Evolutionary conservation across 2,113 vertebrate species (phyloP), one percentile per base, ranked within the genome.

Genomic region (Carassius auratus): DNA sequence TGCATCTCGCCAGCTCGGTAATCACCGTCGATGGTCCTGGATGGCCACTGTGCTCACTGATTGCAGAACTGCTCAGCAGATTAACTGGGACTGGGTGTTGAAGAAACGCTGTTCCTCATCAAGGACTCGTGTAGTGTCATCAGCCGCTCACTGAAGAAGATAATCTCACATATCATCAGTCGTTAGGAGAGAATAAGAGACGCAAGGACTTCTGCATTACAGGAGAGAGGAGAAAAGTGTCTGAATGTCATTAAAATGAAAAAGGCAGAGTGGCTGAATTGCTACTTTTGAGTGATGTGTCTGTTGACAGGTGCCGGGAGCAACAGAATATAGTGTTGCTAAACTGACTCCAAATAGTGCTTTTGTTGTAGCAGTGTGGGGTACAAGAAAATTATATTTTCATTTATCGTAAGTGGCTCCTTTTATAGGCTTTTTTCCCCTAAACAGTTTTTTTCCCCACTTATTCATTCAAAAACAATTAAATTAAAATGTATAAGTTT

Each of bases 81-180:
- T 45, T 64, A 86, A 75, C 69, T 7, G 26, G 42, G 71, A 74
- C 77, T 85, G 33, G 64, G 57, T 48, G 8, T 66, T 74, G 23
- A 84, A 78, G 81, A 84, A 64, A 57, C 30, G 79, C 50, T 30
- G 8, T 23, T 50, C 62, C 73, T 82, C 74, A 69, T 89, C 78
- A 85, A 89, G 88, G 68, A 84, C 83, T 78, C 14, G 23, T 86
- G 79, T 86, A 86, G 79, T 82, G 85, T 23, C 85, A 76, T 86
- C 78, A 26, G 59, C 42, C 57, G 0, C 80, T 48, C 45, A 14
- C 48, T 48, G 61, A 81, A 75, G 77, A 85, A 85, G 73, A 85
- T 87, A 64, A 85, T 59, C 82, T 71, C 76, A 61, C 71, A 81
- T 69, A 68, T 69, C 42, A 52, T 55, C 75, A 79, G 76, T 62